phyloP scores from a whole-genome alignment of 1,140 invertebrate genomes.

The Aethina tumida region DNA sequence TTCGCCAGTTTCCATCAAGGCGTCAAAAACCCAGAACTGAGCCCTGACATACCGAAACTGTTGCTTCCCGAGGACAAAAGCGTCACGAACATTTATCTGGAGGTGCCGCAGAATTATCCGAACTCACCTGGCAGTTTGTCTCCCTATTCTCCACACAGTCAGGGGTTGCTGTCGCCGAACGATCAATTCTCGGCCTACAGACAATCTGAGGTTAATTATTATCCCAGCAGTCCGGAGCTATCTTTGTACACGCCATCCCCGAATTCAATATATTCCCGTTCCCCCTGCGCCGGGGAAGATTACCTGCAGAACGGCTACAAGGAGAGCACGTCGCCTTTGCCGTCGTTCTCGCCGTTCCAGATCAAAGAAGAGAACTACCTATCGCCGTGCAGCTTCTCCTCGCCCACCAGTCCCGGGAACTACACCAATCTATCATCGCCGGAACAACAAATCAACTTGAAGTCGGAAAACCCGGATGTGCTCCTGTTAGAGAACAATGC shows the following conservation, averaged over 20 bases:
- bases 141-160: slow-evolving; percentile 24
- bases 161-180: slow-evolving; percentile 29
- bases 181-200: slow-evolving; percentile 24
- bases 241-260: slow-evolving; percentile 30
- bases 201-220: slow-evolving; percentile 24
- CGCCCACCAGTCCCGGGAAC: slow-evolving; percentile 20
- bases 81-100: slow-evolving; percentile 26
- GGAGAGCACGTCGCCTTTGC: slow-evolving; percentile 28
- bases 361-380: slow-evolving; percentile 41
- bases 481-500: slow-evolving; percentile 17
- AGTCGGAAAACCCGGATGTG: slow-evolving; percentile 14
- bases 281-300: slow-evolving; percentile 24
- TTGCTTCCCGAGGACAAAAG: slow-evolving; percentile 23
- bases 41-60: slow-evolving; percentile 31
- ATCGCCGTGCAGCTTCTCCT: slow-evolving; percentile 14
- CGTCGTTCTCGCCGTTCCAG: slow-evolving; percentile 24
- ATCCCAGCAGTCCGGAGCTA: slow-evolving; percentile 32
- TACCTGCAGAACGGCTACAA: slow-evolving; percentile 22
- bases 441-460: slow-evolving; percentile 13
- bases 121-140: slow-evolving; percentile 22
- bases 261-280: slow-evolving; percentile 26
- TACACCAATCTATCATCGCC: slow-evolving; percentile 22
- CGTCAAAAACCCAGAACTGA: slow-evolving; percentile 17
- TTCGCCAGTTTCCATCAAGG: slow-evolving; percentile 28
- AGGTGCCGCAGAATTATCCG: slow-evolving; percentile 29